Conservation (phyloP, 1,140 invertebrate species). For the Caenorhabditis inopinata region DNA sequence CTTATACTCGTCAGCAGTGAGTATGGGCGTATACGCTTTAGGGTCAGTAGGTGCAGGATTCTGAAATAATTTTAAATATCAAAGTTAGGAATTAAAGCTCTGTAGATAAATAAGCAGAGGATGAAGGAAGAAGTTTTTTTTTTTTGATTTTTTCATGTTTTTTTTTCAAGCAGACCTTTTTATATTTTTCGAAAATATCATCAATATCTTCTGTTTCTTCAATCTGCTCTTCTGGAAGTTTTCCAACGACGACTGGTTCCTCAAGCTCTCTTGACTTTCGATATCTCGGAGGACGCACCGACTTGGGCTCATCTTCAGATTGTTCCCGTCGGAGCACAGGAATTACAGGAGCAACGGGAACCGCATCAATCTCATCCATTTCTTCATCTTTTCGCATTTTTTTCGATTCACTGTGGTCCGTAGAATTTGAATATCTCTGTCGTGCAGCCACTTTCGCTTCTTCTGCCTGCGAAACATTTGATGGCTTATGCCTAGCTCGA, state of each 20-base stretch:
- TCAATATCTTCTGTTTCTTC: constrained; percentile 20
- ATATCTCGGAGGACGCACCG: background rate
- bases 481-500: constrained; percentile 1
- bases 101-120: no score
- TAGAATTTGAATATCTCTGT: constrained; percentile 1
- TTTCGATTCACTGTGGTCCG: background rate
- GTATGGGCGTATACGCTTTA: background rate
- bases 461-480: background rate
- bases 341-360: background rate
- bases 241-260: background rate
- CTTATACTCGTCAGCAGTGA: constrained; percentile 9
- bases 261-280: constrained; percentile 1
- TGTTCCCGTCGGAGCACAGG: background rate
- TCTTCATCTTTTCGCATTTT: constrained; percentile 24
- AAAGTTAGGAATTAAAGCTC: no score
- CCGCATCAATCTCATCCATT: constrained; percentile 14
- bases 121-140: no score
- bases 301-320: background rate
- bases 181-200: constrained; percentile 5
- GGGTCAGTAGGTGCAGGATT: background rate
- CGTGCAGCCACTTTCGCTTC: background rate
- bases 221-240: background rate
- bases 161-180: background rate
- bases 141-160: background rate
- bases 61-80: background rate